phyloP scores from a whole-genome alignment of 2,113 vertebrate species.

The Coregonus clupeaformis region DNA sequence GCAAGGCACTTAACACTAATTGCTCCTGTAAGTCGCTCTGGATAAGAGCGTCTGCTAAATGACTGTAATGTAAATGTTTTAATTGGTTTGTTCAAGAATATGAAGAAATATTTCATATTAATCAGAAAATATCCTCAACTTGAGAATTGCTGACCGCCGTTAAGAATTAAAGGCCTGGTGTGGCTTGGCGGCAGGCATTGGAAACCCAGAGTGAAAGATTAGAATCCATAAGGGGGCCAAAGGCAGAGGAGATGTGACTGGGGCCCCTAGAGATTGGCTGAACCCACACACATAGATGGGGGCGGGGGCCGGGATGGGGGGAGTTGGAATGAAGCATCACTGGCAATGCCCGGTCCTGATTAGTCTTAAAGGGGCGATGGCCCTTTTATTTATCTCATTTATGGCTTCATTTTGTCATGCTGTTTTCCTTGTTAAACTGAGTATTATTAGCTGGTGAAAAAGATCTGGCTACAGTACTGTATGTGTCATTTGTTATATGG shows the following conservation, averaged over 20 bases:
- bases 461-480: neutral
- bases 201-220: constrained; percentile 87
- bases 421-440: neutral
- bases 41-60: too few species aligned
- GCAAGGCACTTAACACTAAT: too few species aligned
- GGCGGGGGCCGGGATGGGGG: constrained; percentile 10
- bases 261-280: constrained; percentile 20
- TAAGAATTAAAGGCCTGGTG: constrained; percentile 87
- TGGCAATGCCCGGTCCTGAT: neutral
- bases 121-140: constrained; percentile 83
- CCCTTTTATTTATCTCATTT: neutral
- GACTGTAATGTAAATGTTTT: too few species aligned
- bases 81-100: constrained; percentile 92
- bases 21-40: too few species aligned
- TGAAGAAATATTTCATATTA: constrained; percentile 89
- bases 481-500: neutral
- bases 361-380: constrained; percentile 3
- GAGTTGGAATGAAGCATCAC: constrained; percentile 8
- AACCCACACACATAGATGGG: constrained; percentile 42
- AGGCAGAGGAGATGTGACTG: constrained; percentile 84
- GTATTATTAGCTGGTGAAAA: neutral
- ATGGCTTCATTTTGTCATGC: neutral
- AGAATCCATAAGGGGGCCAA: constrained; percentile 86
- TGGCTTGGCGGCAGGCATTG: constrained; percentile 80
- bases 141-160: constrained; percentile 90